These are phyloP conservation scores for Netelia inedita DNA, from an alignment of 2,888 invertebrate species.

Conservation along the genomic window DNA sequence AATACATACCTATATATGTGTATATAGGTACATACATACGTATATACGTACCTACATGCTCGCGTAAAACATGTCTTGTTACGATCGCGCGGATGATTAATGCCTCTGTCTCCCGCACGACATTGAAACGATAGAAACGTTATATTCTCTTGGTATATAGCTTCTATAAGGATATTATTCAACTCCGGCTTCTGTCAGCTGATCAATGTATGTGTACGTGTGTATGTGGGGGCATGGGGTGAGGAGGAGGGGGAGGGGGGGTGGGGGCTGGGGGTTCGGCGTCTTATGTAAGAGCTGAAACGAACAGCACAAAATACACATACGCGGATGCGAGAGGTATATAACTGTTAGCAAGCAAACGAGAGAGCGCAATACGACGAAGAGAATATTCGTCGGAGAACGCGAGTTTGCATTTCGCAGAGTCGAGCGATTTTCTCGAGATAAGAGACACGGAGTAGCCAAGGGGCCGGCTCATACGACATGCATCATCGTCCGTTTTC, in stretches of 20 bases:
- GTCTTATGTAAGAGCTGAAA: constrained; percentile 64
- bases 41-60: constrained; percentile 26
- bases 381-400: constrained; percentile 42
- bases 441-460: constrained; percentile 11
- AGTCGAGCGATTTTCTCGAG: constrained; percentile 32
- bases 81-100: constrained; percentile 67
- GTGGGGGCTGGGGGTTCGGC: neutral
- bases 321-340: constrained; percentile 23
- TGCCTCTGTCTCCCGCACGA: constrained; percentile 62
- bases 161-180: constrained; percentile 68
- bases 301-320: constrained; percentile 36
- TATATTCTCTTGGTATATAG: constrained; percentile 65
- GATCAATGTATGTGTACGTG: constrained; percentile 52
- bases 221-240: too few relatives aligned
- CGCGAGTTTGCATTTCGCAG: constrained; percentile 38
- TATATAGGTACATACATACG: neutral
- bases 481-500: constrained; percentile 52
- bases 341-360: constrained; percentile 26
- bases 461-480: constrained; percentile 5
- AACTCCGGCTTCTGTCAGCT: constrained; percentile 54
- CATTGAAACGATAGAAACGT: constrained; percentile 74
- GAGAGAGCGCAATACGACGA: constrained; percentile 18
- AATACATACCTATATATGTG: neutral
- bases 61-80: constrained; percentile 62
- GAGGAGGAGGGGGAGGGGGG: too few relatives aligned